A percentile compares a stretch with the other conserved stretches of the same genome.
Conservation (phyloP, 2,888 invertebrate species). For the Melanostoma mellinum region DNA sequence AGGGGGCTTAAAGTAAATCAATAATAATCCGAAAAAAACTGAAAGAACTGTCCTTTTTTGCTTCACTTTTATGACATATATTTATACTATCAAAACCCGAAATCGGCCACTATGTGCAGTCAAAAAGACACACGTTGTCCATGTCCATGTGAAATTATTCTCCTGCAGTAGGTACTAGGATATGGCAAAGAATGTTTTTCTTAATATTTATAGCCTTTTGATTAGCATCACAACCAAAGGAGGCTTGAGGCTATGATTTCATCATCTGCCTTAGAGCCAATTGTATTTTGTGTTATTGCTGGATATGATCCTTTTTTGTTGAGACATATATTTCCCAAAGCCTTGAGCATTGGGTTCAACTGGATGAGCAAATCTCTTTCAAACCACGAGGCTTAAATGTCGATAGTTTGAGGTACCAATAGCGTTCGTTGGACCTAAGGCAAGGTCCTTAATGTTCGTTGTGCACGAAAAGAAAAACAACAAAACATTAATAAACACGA, state of each 20-base stretch:
- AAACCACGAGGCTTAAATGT: slow-evolving; percentile 53
- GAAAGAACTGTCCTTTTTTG: too few species aligned
- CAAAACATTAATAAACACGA: slow-evolving; percentile 24
- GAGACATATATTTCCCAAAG: slow-evolving; percentile 6
- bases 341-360: slow-evolving; percentile 24
- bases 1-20: too few species aligned
- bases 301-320: slow-evolving; percentile 13
- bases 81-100: too few species aligned
- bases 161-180: slow-evolving; percentile 52
- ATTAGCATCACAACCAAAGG: slow-evolving; percentile 55
- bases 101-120: too few species aligned
- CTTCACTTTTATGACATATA: too few species aligned
- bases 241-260: slow-evolving; percentile 55
- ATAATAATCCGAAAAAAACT: too few species aligned
- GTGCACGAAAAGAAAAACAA: slow-evolving; percentile 17
- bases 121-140: too few species aligned
- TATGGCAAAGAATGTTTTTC: slow-evolving; percentile 58
- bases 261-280: slow-evolving; percentile 29
- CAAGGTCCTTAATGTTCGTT: not conserved
- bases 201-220: slow-evolving; percentile 64
- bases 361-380: slow-evolving; percentile 57
- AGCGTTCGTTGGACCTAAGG: slow-evolving; percentile 18
- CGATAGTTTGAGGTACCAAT: slow-evolving; percentile 36
- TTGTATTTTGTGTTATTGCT: slow-evolving; percentile 20
- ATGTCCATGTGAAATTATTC: not conserved